These are phyloP conservation scores for Chironomus tentans DNA, from an alignment of 2,888 invertebrate species.

Conservation along the genomic window DNA sequence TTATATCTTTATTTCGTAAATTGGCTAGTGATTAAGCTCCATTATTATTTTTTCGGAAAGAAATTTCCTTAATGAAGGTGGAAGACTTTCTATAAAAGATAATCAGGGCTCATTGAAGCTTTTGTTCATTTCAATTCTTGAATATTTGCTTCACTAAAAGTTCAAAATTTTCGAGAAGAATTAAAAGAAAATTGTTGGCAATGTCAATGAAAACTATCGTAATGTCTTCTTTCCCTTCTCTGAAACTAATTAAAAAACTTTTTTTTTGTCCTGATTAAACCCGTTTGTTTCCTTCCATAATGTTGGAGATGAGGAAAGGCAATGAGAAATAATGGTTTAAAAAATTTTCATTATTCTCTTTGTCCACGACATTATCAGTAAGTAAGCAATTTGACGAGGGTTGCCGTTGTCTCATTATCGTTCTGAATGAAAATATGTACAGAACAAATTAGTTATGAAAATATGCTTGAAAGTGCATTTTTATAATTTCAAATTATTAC, in stretches of 20 bases:
- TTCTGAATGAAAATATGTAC: neutral
- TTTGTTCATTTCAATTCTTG: neutral
- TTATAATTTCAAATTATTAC: neutral
- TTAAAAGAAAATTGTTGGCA: neutral
- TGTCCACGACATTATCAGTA: constrained; percentile 10
- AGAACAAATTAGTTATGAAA: too few species aligned
- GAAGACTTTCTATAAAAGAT: neutral
- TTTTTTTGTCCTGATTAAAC: constrained; percentile 16
- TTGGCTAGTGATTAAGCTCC: too few species aligned
- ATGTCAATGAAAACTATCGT: neutral
- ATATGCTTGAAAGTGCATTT: too few species aligned
- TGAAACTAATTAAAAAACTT: constrained; percentile 24
- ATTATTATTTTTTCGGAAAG: too few species aligned
- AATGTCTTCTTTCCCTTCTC: neutral
- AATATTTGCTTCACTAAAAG: neutral
- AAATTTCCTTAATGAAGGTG: neutral
- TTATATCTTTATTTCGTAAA: too few species aligned
- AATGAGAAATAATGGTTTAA: neutral
- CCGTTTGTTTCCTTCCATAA: constrained; percentile 11
- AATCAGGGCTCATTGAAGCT: neutral
- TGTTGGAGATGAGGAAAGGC: neutral
- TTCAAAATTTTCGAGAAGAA: neutral
- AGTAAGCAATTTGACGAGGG: constrained; percentile 19
- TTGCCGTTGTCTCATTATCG: constrained; percentile 6
- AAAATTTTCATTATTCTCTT: neutral